phyloP scores from a whole-genome alignment of 2,797 vertebrate genomes.

The Avahi laniger region DNA sequence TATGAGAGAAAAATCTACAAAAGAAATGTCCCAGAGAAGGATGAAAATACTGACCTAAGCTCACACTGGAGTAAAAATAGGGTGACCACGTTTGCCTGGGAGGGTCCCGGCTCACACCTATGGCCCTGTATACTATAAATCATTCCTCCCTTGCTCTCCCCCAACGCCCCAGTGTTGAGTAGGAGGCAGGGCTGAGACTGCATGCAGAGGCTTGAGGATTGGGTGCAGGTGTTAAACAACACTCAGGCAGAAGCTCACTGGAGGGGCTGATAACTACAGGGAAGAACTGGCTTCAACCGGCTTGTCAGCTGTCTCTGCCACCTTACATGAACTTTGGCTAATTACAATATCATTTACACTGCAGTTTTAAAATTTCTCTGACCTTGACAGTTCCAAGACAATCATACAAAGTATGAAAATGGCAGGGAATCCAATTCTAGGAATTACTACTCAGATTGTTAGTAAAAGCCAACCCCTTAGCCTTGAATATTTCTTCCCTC shows the following conservation, averaged over 20 bases:
- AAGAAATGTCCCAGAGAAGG: neutral
- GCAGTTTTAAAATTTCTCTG: neutral
- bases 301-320: neutral
- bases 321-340: neutral
- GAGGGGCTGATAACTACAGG: neutral
- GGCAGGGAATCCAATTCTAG: neutral
- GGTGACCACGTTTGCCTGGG: neutral
- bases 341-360: neutral
- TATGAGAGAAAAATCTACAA: neutral
- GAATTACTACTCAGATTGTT: neutral
- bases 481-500: neutral
- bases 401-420: neutral
- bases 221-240: neutral
- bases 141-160: no score
- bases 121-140: rapidly evolving
- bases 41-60: neutral
- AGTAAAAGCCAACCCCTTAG: neutral
- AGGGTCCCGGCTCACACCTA: rapidly evolving
- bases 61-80: neutral
- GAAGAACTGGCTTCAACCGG: neutral
- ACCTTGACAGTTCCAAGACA: neutral
- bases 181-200: no score
- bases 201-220: neutral
- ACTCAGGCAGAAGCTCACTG: neutral
- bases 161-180: neutral